Conservation (phyloP, 1,140 invertebrate genomes). For the Camponotus pennsylvanicus region DNA sequence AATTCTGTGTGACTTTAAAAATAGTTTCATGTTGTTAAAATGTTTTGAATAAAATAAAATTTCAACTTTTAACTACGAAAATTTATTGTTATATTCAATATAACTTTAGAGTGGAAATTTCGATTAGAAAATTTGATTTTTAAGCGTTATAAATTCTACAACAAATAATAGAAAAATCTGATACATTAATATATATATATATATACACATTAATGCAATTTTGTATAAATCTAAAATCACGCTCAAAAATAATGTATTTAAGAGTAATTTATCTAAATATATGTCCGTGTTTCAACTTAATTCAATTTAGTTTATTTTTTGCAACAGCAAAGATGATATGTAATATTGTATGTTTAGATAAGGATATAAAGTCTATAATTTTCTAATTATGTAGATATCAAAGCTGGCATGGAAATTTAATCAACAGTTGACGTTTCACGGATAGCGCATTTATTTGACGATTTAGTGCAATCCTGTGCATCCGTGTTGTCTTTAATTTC, state of each 20-base stretch:
- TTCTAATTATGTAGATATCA: constrained; percentile 4
- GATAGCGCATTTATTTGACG: background rate
- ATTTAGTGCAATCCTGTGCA: background rate
- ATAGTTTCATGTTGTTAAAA: constrained; percentile 6
- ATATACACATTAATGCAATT: background rate
- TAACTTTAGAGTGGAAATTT: background rate
- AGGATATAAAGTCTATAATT: background rate
- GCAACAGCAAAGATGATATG: background rate
- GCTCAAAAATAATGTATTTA: background rate
- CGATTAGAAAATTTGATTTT: background rate
- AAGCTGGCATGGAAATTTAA: background rate
- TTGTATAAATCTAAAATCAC: background rate
- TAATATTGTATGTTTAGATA: background rate
- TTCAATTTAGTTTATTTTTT: background rate
- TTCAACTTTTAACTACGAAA: background rate
- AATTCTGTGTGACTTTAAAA: background rate
- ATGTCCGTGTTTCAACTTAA: background rate
- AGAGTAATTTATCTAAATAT: background rate
- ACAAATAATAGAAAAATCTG: background rate
- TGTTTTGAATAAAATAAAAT: background rate
- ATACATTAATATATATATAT: background rate
- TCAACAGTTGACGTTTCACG: background rate
- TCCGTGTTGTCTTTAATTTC: constrained; percentile 31
- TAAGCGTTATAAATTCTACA: background rate
- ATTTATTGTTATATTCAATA: background rate